Base-by-base conservation (phyloP, 2,113 vertebrate species). In the Choloepus hoffmanni region DNA sequence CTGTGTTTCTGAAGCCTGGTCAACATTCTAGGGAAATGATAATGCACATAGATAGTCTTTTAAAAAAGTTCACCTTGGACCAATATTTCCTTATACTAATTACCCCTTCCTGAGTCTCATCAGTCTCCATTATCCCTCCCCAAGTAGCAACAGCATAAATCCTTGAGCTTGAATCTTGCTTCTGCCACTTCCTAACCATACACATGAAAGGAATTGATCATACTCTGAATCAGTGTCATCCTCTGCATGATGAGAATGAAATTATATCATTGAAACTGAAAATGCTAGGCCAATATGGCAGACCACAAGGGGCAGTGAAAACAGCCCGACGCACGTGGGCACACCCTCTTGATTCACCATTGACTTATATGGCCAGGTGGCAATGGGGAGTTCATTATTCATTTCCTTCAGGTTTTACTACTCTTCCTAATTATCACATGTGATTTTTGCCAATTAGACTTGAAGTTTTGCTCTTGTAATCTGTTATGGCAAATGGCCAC, bases 1-100 rank as follows among this genome's bases (percentile, higher is more conserved):
- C 86, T 95, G 24, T 36, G 78, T 96, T 97, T 70, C 78, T 81
- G 79, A 97, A 74, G 48, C 28, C 33, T 84, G 72, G 93, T 95
- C 95, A 98, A 53, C 79, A 91, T 96, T 95, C 93, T 89, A 93
- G 86, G 73, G 89, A 96, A 95, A 95, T 96, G 89, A 92, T 94
- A 95, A 95, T 50, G 81, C 87, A 58, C 4, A 68, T 5, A 91
- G 24, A 60, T 10, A 78, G 76, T 28, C 70, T 82, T 95, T 58
- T 19, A 58, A 40, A 74, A 94, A 93, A 28, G 76, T 60, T 96
- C 70, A n/a, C 82, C 36, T 73, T 72, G 82, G 21, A 72, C 86
- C 26, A 68, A 82, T 62, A 92, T 50, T 95, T 72, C 83, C 68
- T 96, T 77, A 73, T n/a, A 72, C 45, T 73, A 95, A 90, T 4